Conservation (phyloP, 2,797 vertebrate species). For the Danio tinwini region DNA sequence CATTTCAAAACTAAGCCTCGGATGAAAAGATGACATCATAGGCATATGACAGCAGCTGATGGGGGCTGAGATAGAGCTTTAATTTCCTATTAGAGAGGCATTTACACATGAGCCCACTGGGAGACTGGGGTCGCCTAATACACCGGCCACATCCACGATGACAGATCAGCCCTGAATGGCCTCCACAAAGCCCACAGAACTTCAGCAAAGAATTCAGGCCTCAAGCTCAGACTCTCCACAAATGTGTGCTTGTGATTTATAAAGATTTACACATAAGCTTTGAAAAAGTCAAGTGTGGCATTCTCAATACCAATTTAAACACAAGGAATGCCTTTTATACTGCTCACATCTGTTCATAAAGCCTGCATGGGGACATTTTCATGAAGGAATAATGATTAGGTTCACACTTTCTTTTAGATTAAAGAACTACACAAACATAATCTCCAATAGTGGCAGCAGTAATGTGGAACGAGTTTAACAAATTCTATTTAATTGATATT, state of each 20-base stretch:
- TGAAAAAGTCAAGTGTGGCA: not conserved
- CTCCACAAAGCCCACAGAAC: constrained; percentile 15
- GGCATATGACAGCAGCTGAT: constrained; percentile 15
- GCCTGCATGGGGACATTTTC: not conserved
- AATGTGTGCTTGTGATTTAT: not conserved
- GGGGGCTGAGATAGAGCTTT: constrained; percentile 44
- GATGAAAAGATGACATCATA: constrained; percentile 38
- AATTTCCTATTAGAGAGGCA: constrained; percentile 60
- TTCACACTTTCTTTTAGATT: not conserved
- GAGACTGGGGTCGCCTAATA: constrained; percentile 51
- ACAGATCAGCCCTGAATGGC: constrained; percentile 10
- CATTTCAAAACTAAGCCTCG: constrained; percentile 38
- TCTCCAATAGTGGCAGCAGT: not conserved
- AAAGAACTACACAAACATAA: not conserved
- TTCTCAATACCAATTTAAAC: constrained; percentile 2
- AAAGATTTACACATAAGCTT: not conserved
- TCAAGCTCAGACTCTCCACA: not conserved
- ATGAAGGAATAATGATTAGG: not conserved
- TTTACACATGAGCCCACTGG: constrained; percentile 54
- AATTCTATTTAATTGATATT: not conserved
- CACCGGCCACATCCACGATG: constrained; percentile 35
- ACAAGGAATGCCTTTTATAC: not conserved
- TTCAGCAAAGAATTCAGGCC: constrained; percentile 6
- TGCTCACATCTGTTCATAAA: not conserved
- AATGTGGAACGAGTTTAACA: not conserved